These are phyloP conservation scores for Myrmophylax atrothorax DNA, from an alignment of 2,113 vertebrate species.

Conservation along the genomic window DNA sequence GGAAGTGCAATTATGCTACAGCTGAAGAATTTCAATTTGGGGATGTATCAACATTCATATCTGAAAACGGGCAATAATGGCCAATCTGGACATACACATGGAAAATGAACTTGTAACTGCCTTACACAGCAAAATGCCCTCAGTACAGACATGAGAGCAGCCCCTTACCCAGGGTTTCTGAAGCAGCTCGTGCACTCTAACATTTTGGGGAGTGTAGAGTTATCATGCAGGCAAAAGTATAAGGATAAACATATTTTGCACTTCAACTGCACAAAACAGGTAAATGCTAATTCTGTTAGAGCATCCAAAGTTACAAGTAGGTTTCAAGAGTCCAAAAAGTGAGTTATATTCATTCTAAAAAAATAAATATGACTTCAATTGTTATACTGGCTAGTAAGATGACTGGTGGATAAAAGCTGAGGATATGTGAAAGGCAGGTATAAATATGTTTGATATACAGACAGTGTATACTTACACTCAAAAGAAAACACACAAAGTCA, in stretches of 20 bases:
- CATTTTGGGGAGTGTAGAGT: not conserved
- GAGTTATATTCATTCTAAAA: not conserved
- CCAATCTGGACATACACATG: not conserved
- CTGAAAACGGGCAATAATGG: not conserved
- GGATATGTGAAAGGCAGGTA: not conserved
- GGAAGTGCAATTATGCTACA: not conserved
- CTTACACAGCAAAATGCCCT: not conserved
- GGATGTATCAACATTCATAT: not conserved
- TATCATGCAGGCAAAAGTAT: not conserved
- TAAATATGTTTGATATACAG: not conserved
- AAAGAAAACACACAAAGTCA: not conserved
- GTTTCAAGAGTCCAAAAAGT: not conserved
- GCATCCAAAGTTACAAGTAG: not conserved
- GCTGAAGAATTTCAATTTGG: not conserved
- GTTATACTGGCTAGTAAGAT: not conserved
- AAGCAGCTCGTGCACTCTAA: not conserved
- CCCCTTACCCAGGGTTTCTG: not conserved
- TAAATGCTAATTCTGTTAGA: not conserved
- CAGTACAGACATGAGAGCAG: not conserved
- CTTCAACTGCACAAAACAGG: not conserved
- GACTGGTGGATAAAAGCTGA: not conserved
- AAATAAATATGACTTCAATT: not conserved
- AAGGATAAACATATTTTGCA: not conserved
- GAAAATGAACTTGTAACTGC: not conserved
- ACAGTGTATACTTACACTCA: accelerated